These are phyloP conservation scores for Pempheris klunzingeri DNA, from an alignment of 2,797 vertebrate genomes.

Conservation along the genomic window DNA sequence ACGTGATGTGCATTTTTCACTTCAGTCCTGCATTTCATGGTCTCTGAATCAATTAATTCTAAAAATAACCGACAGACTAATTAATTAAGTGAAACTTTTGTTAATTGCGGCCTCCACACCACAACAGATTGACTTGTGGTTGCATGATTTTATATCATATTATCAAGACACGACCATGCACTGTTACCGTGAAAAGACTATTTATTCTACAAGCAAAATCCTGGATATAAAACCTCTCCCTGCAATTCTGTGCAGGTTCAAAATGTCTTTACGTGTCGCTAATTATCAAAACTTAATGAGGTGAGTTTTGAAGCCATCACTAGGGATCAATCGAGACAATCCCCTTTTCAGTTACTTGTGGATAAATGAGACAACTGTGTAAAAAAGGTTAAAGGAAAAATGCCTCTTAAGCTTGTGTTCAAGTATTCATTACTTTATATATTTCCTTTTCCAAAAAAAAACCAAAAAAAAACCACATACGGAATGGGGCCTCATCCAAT, in stretches of 20 bases:
- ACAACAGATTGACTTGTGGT: neutral
- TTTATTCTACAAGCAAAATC: neutral
- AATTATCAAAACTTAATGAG: neutral
- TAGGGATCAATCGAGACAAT: neutral
- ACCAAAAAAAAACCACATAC: neutral
- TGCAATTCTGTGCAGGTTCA: neutral
- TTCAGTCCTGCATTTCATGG: neutral
- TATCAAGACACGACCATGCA: neutral
- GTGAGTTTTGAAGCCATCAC: neutral
- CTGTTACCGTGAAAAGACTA: neutral
- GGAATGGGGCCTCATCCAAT: neutral
- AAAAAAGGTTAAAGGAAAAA: neutral
- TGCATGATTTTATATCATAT: neutral
- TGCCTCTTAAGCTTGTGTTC: neutral
- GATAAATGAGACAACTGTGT: neutral
- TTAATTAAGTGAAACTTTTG: no score
- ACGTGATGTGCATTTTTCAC: neutral
- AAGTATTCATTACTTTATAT: constrained; percentile 2
- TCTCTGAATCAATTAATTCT: neutral
- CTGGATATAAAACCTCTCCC: neutral
- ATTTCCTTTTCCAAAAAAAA: constrained; percentile 8
- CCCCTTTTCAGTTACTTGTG: neutral
- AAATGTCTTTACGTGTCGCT: neutral
- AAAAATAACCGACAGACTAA: no score
- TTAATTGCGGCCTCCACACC: neutral